Base-by-base conservation (phyloP, 2,113 vertebrate genomes). In the Meriones unguiculatus region DNA sequence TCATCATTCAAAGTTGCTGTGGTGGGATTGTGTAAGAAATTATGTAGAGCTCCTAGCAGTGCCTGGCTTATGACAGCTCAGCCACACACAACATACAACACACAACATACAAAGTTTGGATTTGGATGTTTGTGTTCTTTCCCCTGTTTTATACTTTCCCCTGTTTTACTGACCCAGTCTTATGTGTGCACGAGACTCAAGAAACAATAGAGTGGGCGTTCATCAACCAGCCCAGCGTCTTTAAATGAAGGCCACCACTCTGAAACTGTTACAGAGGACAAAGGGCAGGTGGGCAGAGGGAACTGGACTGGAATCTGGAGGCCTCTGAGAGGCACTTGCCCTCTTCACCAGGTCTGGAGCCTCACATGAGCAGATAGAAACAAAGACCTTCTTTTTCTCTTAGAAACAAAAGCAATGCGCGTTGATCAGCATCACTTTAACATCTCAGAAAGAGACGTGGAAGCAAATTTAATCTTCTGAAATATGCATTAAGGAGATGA, bases 141-240 rank as follows among this genome's bases (percentile, higher is more conserved):
- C 87, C 89, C 96, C 97, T 97, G 94, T 93, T 97, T 98, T 97
- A 96, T 90, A 97, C 97, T 93, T 97, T 97, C 89, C 94, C 97
- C 93, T n/a, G n/a, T n/a, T n/a, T n/a, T n/a, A n/a, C 78, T 91
- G 77, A 11, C 14, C 17, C 88, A 95, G 82, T 70, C 41, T 73
- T 92, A 73, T 20, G 72, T 69, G 25, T 95, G 72, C 89, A 88
- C 69, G 69, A 84, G 73, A 77, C 24, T 89, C 22, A 62, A 89
- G 94, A 92, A 67, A 73, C 50, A 70, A 38, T 25, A 75, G 59
- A 89, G 57, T 82, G 28, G 70, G 73, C 20, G 52, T 87, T 62
- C 80, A 50, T 54, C 54, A 96, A 85, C 70, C n/a, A 78, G 20
- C 81, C 4, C 30, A 65, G 54, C 82, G 91, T 93, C 59, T 84